Base-by-base conservation (phyloP, 2,797 vertebrate species). In the Allobates femoralis region DNA sequence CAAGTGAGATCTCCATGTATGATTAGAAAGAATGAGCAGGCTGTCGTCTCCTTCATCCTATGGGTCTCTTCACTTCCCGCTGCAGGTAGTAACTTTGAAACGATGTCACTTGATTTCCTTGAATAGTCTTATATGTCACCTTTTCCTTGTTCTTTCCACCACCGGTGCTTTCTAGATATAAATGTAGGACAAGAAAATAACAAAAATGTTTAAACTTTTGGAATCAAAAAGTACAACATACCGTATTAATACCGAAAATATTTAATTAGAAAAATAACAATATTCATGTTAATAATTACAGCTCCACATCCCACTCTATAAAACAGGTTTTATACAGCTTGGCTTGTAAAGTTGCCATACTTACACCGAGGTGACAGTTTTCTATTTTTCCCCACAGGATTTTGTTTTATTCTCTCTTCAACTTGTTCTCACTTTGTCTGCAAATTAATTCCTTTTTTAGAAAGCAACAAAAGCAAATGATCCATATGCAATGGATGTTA, bases 381-480 rank as follows among this genome's bases (percentile, higher is more conserved):
- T 69, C 32, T 41, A 37, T n/a, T 69, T 71, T 71, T n/a, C 19
- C 67, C 37, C 19, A 69, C 66, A 69, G 32, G 66, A 69, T 41
- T 69, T 69, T 69, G 66, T 69, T 69, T 69, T 69, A 69, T 69
- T 69, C 66, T 69, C 41, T 30, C 60, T 64, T 85, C 30, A 46
- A 78, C 66, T 62, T 66, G 64, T 77, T 60, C 46, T 37, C 30
- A 67, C 66, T 53, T 53, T 67, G 28, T 53, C 75, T 78, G 30
- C 46, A 37, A 78, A 85, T 78, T 71, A 85, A 79, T 78, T 78
- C 60, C 46, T 64, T 16, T n/a, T 79, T 83, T 77, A 41, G 46
- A 78, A 55, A 55, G 75, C 12, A 78, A 78, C 83, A 79, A 85
- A 85, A 69, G 62, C 41, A 78, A 71, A 85, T 85, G 83, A 85